These are phyloP conservation scores for Diplodus sargus DNA, from an alignment of 2,797 vertebrate genomes.

Conservation along the genomic window DNA sequence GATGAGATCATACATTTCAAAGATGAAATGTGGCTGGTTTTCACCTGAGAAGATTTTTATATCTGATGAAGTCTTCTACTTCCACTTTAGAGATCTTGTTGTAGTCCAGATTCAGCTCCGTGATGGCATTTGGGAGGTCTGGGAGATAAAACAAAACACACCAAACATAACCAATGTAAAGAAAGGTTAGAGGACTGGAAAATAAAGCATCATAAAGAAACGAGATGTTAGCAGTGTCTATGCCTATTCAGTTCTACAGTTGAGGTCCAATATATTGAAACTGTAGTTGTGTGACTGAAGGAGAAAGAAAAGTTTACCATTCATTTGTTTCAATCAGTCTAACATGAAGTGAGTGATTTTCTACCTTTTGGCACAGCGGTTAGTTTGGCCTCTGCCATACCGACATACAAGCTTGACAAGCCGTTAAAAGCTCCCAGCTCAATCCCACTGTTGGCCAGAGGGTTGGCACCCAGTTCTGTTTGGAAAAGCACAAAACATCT, in stretches of 20 bases:
- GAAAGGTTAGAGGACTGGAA: not conserved
- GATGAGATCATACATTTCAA: not conserved
- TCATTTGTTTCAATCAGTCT: not conserved
- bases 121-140: conserved; percentile 90
- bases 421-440: conserved; percentile 93
- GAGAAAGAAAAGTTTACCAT: not conserved
- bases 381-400: conserved; percentile 94
- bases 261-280: not conserved
- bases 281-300: not conserved
- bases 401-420: conserved; percentile 90
- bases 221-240: not conserved
- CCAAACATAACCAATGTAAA: not conserved
- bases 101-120: conserved; percentile 94
- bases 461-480: conserved; percentile 97
- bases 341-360: conserved; percentile 7
- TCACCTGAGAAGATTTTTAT: conserved; percentile 95
- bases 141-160: conserved; percentile 42
- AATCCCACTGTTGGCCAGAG: conserved; percentile 92
- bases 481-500: conserved; percentile 41
- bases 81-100: conserved; percentile 95
- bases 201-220: not conserved
- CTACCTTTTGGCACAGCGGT: conserved; percentile 95
- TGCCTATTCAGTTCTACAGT: not conserved
- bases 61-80: conserved; percentile 93
- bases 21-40: not conserved